These are phyloP conservation scores for Mesorhabditis sp. DNA, from an alignment of 2,888 invertebrate genomes.

Conservation along the genomic window DNA sequence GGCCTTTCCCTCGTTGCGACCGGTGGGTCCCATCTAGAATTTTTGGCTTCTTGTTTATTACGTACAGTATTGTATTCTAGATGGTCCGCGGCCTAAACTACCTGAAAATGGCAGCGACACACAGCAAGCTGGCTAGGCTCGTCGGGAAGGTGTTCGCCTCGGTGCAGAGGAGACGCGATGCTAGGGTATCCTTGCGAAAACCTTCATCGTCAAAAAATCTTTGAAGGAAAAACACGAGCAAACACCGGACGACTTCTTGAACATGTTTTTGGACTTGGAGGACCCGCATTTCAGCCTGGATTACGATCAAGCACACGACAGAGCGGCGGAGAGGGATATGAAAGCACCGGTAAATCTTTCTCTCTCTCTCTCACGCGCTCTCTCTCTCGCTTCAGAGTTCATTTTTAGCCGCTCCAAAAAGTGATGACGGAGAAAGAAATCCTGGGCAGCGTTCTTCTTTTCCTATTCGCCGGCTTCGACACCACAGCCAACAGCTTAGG, in stretches of 20 bases:
- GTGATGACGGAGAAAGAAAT: background rate
- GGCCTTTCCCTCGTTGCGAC: background rate
- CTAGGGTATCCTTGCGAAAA: background rate
- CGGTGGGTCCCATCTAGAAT: background rate
- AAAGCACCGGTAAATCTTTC: no score
- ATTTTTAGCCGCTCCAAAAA: background rate
- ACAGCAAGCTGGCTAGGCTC: background rate
- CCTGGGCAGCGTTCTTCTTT: background rate
- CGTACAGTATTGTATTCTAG: no score
- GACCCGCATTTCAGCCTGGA: background rate
- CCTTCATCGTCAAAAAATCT: no score
- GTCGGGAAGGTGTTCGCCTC: background rate
- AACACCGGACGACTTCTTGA: background rate
- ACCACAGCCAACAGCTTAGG: background rate
- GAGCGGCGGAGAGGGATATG: no score
- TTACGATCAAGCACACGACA: background rate
- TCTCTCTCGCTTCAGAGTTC: background rate
- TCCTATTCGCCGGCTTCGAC: constrained; percentile 1
- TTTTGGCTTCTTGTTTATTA: no score
- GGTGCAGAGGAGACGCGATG: background rate
- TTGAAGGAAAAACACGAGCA: background rate
- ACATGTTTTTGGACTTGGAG: background rate
- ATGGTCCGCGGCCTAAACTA: no score
- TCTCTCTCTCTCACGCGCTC: background rate
- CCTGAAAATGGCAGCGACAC: no score